Evolutionary conservation across 2,797 vertebrate genomes (phyloP), one percentile per base, ranked within the genome.

Genomic region (Sebastes hubbsi): DNA sequence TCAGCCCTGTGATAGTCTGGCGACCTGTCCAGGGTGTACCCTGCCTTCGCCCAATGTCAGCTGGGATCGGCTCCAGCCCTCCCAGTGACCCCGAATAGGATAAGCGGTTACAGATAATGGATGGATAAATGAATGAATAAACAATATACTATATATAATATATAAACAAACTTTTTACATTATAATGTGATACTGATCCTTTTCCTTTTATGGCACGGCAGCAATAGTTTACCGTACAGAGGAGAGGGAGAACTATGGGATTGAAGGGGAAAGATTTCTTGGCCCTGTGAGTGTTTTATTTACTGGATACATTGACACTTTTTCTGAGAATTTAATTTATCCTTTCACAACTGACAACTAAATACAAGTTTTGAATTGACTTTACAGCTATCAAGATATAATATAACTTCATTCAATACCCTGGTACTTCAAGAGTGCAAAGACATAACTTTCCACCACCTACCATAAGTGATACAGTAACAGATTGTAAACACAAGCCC

Each of bases 11-110:
- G 36, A 38, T 38, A 38, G 36, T 38, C 36, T 38, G 36, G 36
- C 0, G 13, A 38, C 36, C 36, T 38, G 0, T 38, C 36, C 36
- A 38, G 36, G 36, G 36, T 38, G 36, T 0, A 38, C 13, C 36
- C 36, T 0, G 13, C 36, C 36, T 38, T 38, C 36, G 0, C 36
- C 36, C 36, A 38, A 38, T 38, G 36, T 38, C 36, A 38, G 36
- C 36, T 38, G 36, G 36, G 36, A 38, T 38, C 36, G 36, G 36
- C 36, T 38, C 36, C 13, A 38, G 36, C 36, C 0, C 36, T 10
- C 36, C 5, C 13, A 38, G 13, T 38, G 38, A 38, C 5, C 13
- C 38, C 14, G 38, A 38, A 38, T 38, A 38, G 36, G 36, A 38
- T 38, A 38, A 38, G 36, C 12, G 36, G 36, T 38, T 38, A 38